These are phyloP conservation scores for Thymelicus lineola DNA, from an alignment of 2,888 invertebrate species.

Conservation along the genomic window DNA sequence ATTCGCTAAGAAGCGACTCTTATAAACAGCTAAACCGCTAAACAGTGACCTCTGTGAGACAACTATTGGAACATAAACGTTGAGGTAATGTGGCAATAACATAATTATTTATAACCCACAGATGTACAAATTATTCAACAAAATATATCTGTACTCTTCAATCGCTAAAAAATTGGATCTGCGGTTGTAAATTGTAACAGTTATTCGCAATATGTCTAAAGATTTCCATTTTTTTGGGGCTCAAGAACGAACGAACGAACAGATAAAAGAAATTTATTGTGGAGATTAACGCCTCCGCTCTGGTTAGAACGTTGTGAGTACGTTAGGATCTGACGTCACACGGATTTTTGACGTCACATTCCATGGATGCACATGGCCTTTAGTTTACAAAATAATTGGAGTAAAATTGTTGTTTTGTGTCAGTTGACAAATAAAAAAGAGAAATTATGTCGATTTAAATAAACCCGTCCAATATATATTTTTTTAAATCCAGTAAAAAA, in stretches of 20 bases:
- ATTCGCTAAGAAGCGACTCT: no score
- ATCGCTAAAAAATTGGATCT: not conserved
- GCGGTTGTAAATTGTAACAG: not conserved
- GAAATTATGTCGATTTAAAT: no score
- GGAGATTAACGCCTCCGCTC: not conserved
- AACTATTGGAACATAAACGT: no score
- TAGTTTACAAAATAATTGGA: no score
- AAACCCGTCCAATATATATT: not conserved
- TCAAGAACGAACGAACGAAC: not conserved
- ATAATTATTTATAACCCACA: no score
- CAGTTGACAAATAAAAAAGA: no score
- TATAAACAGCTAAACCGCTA: no score
- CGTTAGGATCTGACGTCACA: not conserved
- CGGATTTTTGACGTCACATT: not conserved
- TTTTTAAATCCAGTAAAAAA: not conserved
- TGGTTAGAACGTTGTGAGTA: not conserved
- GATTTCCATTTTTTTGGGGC: not conserved
- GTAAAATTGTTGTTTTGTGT: no score
- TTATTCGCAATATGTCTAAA: conserved; percentile 1
- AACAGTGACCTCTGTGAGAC: no score
- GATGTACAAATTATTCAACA: no score
- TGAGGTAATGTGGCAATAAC: no score
- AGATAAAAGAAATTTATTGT: conserved; percentile 15
- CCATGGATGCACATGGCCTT: not conserved
- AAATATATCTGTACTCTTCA: not conserved